Evolutionary conservation across 2,797 vertebrate genomes (phyloP), one percentile per base, ranked within the genome.

Genomic region (Onychomys torridus): DNA sequence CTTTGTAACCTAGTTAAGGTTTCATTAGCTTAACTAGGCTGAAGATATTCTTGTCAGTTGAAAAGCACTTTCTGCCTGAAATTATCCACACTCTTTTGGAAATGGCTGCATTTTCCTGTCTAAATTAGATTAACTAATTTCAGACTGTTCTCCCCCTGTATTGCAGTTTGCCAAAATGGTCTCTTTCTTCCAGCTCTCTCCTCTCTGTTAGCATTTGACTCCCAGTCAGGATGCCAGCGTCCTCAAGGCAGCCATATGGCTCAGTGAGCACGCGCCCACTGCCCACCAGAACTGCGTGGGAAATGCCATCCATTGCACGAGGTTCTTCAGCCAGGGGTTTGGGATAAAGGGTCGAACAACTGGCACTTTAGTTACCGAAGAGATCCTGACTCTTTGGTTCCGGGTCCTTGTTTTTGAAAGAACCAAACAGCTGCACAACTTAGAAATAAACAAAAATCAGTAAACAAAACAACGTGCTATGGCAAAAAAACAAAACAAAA

Each of bases 51-150:
- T 96, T 96, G 94, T 97, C 90, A 90, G 93, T 97, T 92, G 96
- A 89, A 91, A 97, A 97, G 94, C 93, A 83, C 97, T 94, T 96
- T 96, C 92, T 81, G 88, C 85, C 92, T 89, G 93, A 96, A 97
- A 97, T 97, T 94, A 95, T 92, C 90, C 88, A 90, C 93, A 89
- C 90, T 93, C 88, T 95, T 89, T 73, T 89, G 37, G 83, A 97
- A 96, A 97, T 81, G 93, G 94, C 79, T 96, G 57, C 59, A 87
- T 93, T 96, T 97, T 93, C 76, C 91, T 69, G 78, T 92, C 92
- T 96, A 97, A 97, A 96, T 97, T 96, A 97, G 96, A 98, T 95
- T 86, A 97, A 96, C 94, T 96, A 95, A 97, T 97, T 97, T 97
- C 82, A 92, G 97, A 67, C 94, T 73, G 23, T 43, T 90, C 87